A percentile compares a stretch with the other conserved stretches of the same genome.
Evolutionary conservation across 1,140 invertebrate genomes (phyloP).

Genomic region (Panagrolaimus sp.): DNA sequence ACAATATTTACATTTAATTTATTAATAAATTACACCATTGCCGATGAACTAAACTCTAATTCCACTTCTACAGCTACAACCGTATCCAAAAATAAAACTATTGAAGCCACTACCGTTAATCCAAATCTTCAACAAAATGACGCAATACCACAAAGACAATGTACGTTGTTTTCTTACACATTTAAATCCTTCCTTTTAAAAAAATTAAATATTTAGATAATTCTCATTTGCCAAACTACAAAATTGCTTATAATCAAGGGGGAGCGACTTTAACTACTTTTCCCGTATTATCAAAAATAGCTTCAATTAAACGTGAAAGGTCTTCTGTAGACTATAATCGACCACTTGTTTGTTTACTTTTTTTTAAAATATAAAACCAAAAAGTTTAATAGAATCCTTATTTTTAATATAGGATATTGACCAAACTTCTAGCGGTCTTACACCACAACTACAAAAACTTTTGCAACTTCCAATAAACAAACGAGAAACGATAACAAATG

Average conservation of each 20-base stretch:
- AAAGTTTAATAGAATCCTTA: no score
- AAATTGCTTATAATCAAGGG: not conserved
- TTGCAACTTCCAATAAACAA: not conserved
- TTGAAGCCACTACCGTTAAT: no score
- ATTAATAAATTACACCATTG: no score
- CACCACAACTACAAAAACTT: not conserved
- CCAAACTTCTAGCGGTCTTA: not conserved
- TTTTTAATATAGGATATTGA: not conserved
- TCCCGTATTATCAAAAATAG: conserved; percentile 5
- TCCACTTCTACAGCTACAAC: no score
- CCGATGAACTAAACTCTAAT: no score
- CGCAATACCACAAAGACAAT: no score
- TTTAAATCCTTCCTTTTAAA: not conserved
- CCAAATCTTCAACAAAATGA: no score
- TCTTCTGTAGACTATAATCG: no score
- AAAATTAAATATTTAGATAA: not conserved
- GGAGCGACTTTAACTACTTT: conserved; percentile 9
- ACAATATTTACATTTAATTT: no score
- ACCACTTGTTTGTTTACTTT: no score
- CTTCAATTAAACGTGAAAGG: not conserved
- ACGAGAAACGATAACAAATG: not conserved
- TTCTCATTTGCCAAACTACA: not conserved
- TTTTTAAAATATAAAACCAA: no score
- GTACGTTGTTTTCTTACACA: not conserved
- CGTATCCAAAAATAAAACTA: no score